phyloP scores from a whole-genome alignment of 2,797 vertebrate species.

The Amniataba percoides region DNA sequence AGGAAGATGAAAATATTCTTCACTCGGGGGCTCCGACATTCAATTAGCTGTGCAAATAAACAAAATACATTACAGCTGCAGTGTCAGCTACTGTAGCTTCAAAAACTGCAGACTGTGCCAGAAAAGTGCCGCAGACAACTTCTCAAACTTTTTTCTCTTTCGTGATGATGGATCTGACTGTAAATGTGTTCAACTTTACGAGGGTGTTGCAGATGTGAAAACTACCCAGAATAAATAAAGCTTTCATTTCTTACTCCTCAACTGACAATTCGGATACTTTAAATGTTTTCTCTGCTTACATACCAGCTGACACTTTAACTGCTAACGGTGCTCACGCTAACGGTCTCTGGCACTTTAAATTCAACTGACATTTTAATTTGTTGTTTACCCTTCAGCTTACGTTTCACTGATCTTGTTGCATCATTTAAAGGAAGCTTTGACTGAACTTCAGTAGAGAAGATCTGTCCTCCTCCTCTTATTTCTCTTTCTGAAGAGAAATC shows the following conservation, averaged over 20 bases:
- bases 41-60: slow-evolving; percentile 5
- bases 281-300: neutral
- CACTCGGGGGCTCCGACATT: slow-evolving; percentile 7
- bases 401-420: too few species aligned
- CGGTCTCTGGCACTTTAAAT: neutral
- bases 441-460: too few species aligned
- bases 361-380: neutral
- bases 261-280: neutral
- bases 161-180: neutral
- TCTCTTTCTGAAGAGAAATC: too few species aligned
- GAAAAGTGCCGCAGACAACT: neutral
- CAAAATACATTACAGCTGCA: neutral
- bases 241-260: neutral
- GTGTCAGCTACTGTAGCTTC: slow-evolving; percentile 17
- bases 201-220: too few species aligned
- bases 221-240: neutral
- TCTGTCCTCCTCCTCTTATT: too few species aligned
- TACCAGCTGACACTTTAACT: neutral
- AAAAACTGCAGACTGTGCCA: neutral
- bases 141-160: neutral
- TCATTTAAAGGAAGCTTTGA: too few species aligned
- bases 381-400: neutral
- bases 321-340: neutral
- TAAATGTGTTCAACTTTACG: neutral
- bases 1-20: slow-evolving; percentile 1